Conservation (phyloP, 2,797 vertebrate genomes). For the Distichodus sexfasciatus region DNA sequence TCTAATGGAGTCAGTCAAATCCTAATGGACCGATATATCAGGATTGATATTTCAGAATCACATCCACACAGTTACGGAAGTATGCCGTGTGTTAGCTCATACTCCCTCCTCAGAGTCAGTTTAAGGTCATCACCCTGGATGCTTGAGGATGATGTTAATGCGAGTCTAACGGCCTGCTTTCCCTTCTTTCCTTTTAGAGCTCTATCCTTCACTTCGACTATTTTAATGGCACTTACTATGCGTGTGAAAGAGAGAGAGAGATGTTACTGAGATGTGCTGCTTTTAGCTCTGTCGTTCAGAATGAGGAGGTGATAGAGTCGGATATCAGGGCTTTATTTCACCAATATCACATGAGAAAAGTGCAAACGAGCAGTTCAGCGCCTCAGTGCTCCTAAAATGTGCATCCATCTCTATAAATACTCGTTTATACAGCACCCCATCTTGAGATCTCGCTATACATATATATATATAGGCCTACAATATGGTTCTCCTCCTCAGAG, state of each 20-base stretch:
- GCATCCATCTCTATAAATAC: constrained; percentile 56
- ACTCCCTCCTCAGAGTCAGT: background rate
- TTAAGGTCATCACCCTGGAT: background rate
- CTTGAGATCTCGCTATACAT: background rate
- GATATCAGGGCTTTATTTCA: constrained; percentile 57
- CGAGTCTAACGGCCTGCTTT: background rate
- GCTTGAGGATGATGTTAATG: background rate
- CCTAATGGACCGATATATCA: no score
- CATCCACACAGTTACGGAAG: no score
- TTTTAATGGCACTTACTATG: background rate
- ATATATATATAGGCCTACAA: background rate
- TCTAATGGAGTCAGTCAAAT: no score
- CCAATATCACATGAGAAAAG: constrained; percentile 56
- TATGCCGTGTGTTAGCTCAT: no score
- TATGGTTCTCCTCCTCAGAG: background rate
- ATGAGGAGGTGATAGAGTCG: constrained; percentile 29
- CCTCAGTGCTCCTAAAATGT: background rate
- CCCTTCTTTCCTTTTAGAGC: background rate
- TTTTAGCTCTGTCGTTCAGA: constrained; percentile 46
- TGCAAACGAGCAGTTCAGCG: constrained; percentile 54
- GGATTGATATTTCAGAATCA: no score
- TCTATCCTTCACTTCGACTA: background rate
- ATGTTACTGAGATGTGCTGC: constrained; percentile 10
- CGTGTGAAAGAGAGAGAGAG: constrained; percentile 36
- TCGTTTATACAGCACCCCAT: background rate